phyloP scores from a whole-genome alignment of 2,113 vertebrate genomes.

The Neomonachus schauinslandi region DNA sequence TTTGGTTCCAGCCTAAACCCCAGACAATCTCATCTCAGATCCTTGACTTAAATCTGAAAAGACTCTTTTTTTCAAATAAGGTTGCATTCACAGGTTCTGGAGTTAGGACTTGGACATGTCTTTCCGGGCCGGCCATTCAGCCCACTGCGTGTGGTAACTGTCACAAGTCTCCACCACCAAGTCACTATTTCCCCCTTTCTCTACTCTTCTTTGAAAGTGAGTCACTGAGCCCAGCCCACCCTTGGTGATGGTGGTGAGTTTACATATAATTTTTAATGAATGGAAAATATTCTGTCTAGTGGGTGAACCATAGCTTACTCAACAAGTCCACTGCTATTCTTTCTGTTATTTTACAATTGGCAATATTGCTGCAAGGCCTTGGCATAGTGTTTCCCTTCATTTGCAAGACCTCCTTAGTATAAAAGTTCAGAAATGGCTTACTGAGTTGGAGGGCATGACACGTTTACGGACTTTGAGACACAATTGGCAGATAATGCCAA shows the following conservation, averaged over 20 bases:
- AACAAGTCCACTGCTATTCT: not conserved
- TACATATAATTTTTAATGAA: conserved; percentile 3
- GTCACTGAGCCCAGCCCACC: not conserved
- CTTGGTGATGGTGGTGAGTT: not conserved
- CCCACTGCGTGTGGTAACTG: not conserved
- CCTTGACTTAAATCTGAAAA: not conserved
- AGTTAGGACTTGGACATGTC: not conserved
- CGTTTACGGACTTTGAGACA: not conserved
- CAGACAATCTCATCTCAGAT: not conserved
- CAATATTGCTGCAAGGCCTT: not conserved
- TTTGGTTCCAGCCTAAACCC: not conserved
- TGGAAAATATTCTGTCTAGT: not conserved
- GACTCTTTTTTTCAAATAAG: not conserved
- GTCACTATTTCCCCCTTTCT: not conserved
- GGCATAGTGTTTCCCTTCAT: not conserved
- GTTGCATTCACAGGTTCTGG: not conserved
- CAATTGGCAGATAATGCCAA: not conserved
- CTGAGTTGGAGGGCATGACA: not conserved
- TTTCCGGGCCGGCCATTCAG: not conserved
- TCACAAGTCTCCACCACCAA: not conserved
- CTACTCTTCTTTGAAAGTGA: not conserved
- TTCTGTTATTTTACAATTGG: not conserved
- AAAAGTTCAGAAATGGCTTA: not conserved
- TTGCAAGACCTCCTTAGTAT: not conserved
- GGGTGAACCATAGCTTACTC: not conserved